A percentile compares a stretch with the other conserved stretches of the same genome.
Evolutionary conservation across 2,797 vertebrate genomes (phyloP).

Genomic region (Falco biarmicus): DNA sequence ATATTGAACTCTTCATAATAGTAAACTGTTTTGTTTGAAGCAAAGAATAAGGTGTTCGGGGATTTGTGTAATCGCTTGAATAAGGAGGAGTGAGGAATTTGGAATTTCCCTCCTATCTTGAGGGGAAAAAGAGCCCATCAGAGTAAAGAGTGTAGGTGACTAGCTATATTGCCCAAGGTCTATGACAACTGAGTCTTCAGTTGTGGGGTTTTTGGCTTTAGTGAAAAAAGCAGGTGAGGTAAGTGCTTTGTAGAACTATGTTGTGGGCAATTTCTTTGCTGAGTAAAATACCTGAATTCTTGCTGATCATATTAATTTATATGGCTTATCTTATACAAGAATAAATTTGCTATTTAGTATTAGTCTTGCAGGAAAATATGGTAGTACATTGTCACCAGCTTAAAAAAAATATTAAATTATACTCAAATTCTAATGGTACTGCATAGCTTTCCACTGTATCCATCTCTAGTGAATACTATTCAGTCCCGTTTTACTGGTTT

Average conservation of each 20-base stretch:
- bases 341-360: not conserved
- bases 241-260: not conserved
- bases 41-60: not conserved
- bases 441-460: not conserved
- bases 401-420: not conserved
- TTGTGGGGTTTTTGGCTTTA: not conserved
- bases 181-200: not conserved
- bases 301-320: not conserved
- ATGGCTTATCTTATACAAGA: not conserved
- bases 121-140: not conserved
- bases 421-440: not conserved
- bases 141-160: not conserved
- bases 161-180: not conserved
- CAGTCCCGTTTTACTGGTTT: constrained; percentile 13
- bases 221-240: not conserved
- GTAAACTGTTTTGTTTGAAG: not conserved
- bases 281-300: not conserved
- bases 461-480: not conserved
- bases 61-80: not conserved
- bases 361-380: not conserved
- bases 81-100: not conserved
- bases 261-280: not conserved
- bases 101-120: not conserved
- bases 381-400: not conserved
- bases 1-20: not conserved